Base-by-base conservation (phyloP, 92 coral and sea anemone genomes). In the Porites evermanni region DNA sequence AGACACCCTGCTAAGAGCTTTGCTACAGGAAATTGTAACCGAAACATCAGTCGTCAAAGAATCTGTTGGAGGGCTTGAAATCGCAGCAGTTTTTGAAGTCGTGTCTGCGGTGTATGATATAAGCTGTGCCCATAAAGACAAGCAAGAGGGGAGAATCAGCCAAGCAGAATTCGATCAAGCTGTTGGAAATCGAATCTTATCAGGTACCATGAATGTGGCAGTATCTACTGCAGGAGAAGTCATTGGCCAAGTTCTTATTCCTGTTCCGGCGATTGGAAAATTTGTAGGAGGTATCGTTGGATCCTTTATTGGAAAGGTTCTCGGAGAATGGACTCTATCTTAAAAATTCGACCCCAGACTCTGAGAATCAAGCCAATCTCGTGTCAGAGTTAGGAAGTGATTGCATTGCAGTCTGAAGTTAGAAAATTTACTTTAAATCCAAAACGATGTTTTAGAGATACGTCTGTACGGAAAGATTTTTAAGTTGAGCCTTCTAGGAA, bases 171-270 rank as follows among this genome's bases (percentile, higher is more conserved):
- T 38, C 26, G 1, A 66, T 2, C 59, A 74, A 21, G 77, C 77
- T 11, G 4, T 19, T 53, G 38, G 9, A 51, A 87, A 87, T 67
- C 67, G 89, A 78, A 2, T 53, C 26, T 29, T 67, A 16, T 54
- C 89, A 54, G 89, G 84, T 12, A 38, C 66, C 16, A 7, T 63
- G 23, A 63, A 63, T 63, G 66, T 63, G 7, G 21, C 66, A 63
- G 83, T 82, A 8, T 67, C 72, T 8, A 8, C 75, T 7, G 24
- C 32, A 19, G 91, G 91, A 52, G 53, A 72, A 13, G 78, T 51
- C 32, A 2, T 88, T 5, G 83, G 77, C 32, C 91, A 75, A 84
- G 23, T 44, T 14, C 18, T 74, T 16, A 74, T 81, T 38, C 91
- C 90, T 29, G 29, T 80, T 64, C 90, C 91, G 23, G 7, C 38